A percentile compares a stretch with the other conserved stretches of the same genome.
Evolutionary conservation across 2,113 vertebrate species (phyloP).

Genomic region (Notothenia coriiceps): DNA sequence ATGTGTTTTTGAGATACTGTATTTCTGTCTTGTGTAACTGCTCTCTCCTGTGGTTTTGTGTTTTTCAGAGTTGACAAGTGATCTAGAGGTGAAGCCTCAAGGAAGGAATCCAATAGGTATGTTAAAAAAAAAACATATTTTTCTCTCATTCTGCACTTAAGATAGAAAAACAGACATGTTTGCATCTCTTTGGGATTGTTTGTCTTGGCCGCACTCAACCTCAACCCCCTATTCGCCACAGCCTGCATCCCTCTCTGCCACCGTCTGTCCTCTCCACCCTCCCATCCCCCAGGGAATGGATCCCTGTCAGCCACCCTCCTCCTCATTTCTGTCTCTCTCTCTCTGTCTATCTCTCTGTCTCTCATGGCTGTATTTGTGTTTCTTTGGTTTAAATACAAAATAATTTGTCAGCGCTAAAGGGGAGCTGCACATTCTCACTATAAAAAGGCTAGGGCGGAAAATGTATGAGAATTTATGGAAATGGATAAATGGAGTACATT

Average conservation of each 20-base stretch:
- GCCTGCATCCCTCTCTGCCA: constrained; percentile 27
- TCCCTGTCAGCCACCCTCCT: constrained; percentile 36
- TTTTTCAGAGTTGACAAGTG: constrained; percentile 83
- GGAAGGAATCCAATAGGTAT: constrained; percentile 82
- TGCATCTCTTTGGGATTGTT: constrained; percentile 20
- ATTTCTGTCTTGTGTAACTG: background rate
- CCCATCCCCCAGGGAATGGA: constrained; percentile 45
- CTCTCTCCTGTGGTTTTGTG: constrained; percentile 2
- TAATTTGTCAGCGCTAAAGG: background rate
- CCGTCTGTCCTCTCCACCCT: constrained; percentile 11
- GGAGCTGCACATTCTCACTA: background rate
- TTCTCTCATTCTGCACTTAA: background rate
- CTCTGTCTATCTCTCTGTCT: background rate
- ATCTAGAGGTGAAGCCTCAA: constrained; percentile 79
- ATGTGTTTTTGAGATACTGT: background rate
- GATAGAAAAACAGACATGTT: constrained; percentile 20
- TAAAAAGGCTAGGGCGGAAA: background rate
- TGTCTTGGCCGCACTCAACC: background rate
- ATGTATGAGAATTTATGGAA: too few species aligned
- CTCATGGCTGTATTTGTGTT: constrained; percentile 9
- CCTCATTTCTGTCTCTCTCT: constrained; percentile 12
- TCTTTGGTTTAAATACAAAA: background rate
- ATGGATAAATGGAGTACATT: too few species aligned
- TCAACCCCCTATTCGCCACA: constrained; percentile 18
- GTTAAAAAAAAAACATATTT: constrained; percentile 27